phyloP scores from a whole-genome alignment of 2,113 vertebrate species.

The Megaceryle torquata region DNA sequence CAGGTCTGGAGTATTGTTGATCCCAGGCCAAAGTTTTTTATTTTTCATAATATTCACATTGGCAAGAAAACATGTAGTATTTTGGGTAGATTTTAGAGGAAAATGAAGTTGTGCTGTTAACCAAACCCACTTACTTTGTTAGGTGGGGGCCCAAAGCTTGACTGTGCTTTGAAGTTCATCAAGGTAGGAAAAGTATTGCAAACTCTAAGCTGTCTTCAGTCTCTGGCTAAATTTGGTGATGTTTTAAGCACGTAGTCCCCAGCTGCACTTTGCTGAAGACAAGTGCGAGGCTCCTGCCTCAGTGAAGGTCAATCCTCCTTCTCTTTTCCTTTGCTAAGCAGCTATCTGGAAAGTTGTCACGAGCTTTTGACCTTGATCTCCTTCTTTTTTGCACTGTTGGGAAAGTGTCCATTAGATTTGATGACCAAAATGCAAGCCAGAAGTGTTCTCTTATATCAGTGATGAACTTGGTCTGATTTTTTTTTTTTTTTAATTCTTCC shows the following conservation, averaged over 20 bases:
- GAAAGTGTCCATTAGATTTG: background rate
- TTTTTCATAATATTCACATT: background rate
- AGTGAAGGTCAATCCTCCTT: background rate
- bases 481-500: background rate
- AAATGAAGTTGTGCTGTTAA: background rate
- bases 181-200: background rate
- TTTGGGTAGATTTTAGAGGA: background rate
- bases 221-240: background rate
- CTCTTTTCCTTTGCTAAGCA: background rate
- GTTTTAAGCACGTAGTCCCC: background rate
- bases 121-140: background rate
- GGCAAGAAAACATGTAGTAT: background rate
- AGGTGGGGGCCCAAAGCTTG: background rate
- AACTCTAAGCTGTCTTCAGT: background rate
- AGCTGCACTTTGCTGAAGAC: background rate
- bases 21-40: background rate
- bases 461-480: background rate
- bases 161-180: background rate
- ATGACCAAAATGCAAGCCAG: background rate
- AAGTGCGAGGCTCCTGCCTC: background rate
- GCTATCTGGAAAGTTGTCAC: background rate
- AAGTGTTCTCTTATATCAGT: background rate
- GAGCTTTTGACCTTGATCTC: background rate
- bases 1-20: background rate
- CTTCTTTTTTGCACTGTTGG: background rate